Percentiles rank a stretch among this genome's conserved stretches.
Conservation (phyloP, 92 coral and sea anemone genomes). For the Paragorgia papillata region DNA sequence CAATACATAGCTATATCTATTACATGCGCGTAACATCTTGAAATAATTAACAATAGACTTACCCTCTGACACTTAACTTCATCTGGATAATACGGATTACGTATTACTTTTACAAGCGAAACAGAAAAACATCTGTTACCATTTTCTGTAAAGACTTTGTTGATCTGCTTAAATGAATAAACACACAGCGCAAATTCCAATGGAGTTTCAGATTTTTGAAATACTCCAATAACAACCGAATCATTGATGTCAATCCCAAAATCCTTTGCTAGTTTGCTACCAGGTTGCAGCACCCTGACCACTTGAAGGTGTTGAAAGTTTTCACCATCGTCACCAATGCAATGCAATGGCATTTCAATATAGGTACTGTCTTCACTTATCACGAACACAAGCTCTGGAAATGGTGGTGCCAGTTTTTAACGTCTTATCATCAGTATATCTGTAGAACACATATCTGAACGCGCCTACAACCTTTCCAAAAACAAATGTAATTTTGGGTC, state of each 20-base stretch:
- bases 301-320: conserved; percentile 16
- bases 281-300: conserved; percentile 16
- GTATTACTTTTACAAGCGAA: too few species aligned
- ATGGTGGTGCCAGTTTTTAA: too few species aligned
- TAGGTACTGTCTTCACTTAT: too few species aligned
- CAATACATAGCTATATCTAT: too few species aligned
- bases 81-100: too few species aligned
- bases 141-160: conserved; percentile 6
- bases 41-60: too few species aligned
- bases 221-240: conserved; percentile 15
- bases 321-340: conserved; percentile 10
- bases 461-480: conserved; percentile 19
- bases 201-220: not conserved
- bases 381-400: conserved; percentile 22
- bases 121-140: not conserved
- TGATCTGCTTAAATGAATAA: conserved; percentile 27
- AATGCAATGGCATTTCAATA: conserved; percentile 12
- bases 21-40: too few species aligned
- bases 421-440: not conserved
- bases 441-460: conserved; percentile 29
- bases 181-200: conserved; percentile 15
- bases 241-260: conserved; percentile 26
- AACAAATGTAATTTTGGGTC: conserved; percentile 11
- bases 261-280: conserved; percentile 7
- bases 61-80: too few species aligned